These are phyloP conservation scores for Chlorospingus flavigularis DNA, from an alignment of 2,797 vertebrate genomes.

Conservation along the genomic window DNA sequence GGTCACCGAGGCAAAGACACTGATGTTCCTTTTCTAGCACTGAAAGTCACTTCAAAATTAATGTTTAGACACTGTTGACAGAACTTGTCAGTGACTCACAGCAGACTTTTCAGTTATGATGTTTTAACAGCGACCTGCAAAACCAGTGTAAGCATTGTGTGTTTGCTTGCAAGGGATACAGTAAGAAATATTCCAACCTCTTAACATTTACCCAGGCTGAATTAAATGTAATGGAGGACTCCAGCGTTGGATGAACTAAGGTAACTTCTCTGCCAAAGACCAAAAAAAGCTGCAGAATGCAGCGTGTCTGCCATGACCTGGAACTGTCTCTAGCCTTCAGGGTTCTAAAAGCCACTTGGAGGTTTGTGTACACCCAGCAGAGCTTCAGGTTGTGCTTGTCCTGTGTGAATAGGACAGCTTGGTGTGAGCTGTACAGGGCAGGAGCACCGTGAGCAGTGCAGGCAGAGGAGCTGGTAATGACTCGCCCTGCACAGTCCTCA, in stretches of 20 bases:
- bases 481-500: neutral
- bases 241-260: neutral
- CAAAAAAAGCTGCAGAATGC: neutral
- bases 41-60: neutral
- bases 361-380: neutral
- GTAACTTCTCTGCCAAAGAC: neutral
- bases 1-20: neutral
- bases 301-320: neutral
- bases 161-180: neutral
- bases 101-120: neutral
- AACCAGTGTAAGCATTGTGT: neutral
- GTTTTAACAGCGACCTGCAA: neutral
- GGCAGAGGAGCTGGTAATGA: neutral
- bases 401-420: neutral
- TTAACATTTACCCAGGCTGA: conserved; percentile 1
- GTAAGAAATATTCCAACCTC: neutral
- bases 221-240: neutral
- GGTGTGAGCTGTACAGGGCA: neutral
- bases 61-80: conserved; percentile 20
- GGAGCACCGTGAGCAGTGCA: neutral
- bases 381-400: neutral
- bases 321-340: neutral
- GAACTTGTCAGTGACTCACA: neutral
- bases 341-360: neutral
- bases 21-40: neutral